phyloP scores from a whole-genome alignment of 2,888 invertebrate genomes.

The Scaptomyza parva region DNA sequence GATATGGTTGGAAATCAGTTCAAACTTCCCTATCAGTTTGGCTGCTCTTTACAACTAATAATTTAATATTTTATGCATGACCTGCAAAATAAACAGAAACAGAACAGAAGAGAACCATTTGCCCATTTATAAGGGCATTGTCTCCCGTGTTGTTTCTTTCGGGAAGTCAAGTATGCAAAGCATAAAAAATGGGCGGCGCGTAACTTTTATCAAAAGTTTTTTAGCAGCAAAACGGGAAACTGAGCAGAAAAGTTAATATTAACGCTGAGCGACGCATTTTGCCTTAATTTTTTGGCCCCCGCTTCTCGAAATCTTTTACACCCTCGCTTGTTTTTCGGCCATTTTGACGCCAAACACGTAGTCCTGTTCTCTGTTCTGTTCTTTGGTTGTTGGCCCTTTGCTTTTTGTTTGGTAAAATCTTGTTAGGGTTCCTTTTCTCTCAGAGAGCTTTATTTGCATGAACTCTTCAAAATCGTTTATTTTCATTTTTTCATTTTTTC shows the following conservation, averaged over 20 bases:
- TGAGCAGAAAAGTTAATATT: constrained; percentile 80
- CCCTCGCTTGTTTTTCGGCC: constrained; percentile 49
- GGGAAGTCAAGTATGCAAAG: constrained; percentile 42
- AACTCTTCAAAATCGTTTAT: constrained; percentile 72
- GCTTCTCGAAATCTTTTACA: constrained; percentile 1
- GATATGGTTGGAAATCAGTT: constrained; percentile 13
- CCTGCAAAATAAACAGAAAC: constrained; percentile 76
- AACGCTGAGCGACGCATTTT: constrained; percentile 75
- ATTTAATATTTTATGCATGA: constrained; percentile 81
- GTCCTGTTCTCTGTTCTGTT: constrained; percentile 33
- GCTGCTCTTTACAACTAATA: constrained; percentile 68
- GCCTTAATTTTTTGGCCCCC: constrained; percentile 63
- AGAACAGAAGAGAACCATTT: constrained; percentile 50
- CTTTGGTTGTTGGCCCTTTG: constrained; percentile 49
- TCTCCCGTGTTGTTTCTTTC: constrained; percentile 33
- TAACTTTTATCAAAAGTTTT: constrained; percentile 69
- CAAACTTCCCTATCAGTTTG: constrained; percentile 1
- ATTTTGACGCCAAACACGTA: constrained; percentile 80
- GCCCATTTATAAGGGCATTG: constrained; percentile 55
- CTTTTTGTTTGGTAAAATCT: constrained; percentile 69
- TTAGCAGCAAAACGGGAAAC: constrained; percentile 64
- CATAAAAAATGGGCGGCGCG: constrained; percentile 63
- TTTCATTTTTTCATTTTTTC: constrained; percentile 58
- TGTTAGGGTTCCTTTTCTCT: constrained; percentile 64
- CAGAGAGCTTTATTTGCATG: constrained; percentile 55